phyloP scores from a whole-genome alignment of 2,113 vertebrate species.

The Oreocharis arfaki region DNA sequence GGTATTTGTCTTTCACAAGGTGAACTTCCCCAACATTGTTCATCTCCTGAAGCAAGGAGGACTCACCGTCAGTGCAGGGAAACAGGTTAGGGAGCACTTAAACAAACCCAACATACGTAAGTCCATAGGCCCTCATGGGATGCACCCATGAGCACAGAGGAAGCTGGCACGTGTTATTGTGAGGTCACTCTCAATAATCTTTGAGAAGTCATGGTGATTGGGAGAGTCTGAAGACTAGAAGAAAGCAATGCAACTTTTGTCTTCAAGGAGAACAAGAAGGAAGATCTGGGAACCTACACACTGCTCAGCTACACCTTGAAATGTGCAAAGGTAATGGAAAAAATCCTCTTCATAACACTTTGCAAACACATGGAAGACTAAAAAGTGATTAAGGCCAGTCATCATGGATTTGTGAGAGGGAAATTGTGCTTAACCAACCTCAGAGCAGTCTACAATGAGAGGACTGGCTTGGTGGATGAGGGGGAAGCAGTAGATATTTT shows the following conservation, averaged over 20 bases:
- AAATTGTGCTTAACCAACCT: background rate
- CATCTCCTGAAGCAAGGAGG: background rate
- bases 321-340: background rate
- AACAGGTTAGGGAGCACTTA: background rate
- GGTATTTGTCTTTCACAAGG: background rate
- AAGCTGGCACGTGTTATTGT: background rate
- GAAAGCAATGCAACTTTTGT: background rate
- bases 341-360: background rate
- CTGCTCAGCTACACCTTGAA: background rate
- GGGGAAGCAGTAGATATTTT: background rate
- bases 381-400: background rate
- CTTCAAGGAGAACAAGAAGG: background rate
- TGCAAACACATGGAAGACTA: background rate
- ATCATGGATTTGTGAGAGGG: background rate
- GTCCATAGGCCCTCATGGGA: background rate
- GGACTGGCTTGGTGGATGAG: background rate
- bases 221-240: background rate
- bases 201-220: background rate
- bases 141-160: background rate
- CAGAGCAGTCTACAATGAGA: background rate
- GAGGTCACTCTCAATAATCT: background rate
- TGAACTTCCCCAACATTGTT: background rate
- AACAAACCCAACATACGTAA: rapidly evolving
- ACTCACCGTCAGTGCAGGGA: background rate
- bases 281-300: background rate